Base-by-base conservation (phyloP, 2,113 vertebrate species). In the Oreotrochilus melanogaster region DNA sequence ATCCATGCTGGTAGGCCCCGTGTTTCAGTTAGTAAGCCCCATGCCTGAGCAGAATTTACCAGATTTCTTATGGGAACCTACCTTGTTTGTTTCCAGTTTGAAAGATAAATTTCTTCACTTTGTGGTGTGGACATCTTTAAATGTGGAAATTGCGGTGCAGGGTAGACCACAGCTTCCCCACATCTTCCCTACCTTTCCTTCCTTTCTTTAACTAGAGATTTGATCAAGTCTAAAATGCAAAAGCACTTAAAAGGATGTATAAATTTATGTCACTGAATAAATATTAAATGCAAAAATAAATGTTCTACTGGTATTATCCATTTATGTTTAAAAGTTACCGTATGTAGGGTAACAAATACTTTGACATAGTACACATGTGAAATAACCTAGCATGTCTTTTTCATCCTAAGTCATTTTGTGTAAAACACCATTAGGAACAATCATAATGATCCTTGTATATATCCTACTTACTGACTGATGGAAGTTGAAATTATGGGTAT, bases 401-500 rank as follows among this genome's bases (percentile, higher is more conserved):
- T 90, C 75, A 88, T 64, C 86, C 33, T 58, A 45, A 79, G 45
- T 91, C 42, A 79, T 87, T 95, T 95, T 88, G 54, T 93, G 93
- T 76, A 83, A 94, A 92, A 79, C 71, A 94, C 74, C 78, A 86
- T 97, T 92, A 96, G 71, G 37, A 78, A 61, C 60, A 74, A 91
- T 73, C 51, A 51, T 95, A 82, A 90, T 79, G 56, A 83, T 93
- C 83, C 78, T 87, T 0, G 4, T 58, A 82, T 85, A 88, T 93
- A 61, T 69, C 92, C 95, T 74, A 89, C 75, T 96, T 96, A 92
- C 78, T 88, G 85, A 93, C 71, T 95, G 87, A 93, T 95, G 60
- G 81, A 96, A 76, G 54, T 43, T 73, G 94, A 96, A 97, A 95
- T 96, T 92, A 88, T 3, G 18, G 81, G 89, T 95, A 90, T 92